Evolutionary conservation across 2,797 vertebrate genomes (phyloP).

Genomic region (Propithecus perrieri): DNA sequence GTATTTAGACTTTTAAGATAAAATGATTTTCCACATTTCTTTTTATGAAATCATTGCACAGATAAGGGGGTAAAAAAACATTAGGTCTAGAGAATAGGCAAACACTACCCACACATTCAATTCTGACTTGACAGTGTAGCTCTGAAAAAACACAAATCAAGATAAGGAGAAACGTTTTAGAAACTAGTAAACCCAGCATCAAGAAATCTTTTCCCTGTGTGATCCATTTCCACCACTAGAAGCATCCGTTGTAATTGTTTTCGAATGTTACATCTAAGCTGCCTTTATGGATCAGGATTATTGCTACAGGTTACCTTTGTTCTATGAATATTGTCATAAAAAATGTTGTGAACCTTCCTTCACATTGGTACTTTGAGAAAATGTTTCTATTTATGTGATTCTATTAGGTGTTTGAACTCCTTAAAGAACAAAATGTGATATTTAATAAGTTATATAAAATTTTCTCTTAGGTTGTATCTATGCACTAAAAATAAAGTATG

Average conservation of each 20-base stretch:
- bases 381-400: neutral
- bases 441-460: neutral
- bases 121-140: neutral
- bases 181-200: conserved; percentile 43
- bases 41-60: conserved; percentile 54
- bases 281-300: neutral
- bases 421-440: neutral
- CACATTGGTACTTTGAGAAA: neutral
- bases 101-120: conserved; percentile 34
- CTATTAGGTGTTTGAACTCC: neutral
- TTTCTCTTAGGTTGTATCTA: neutral
- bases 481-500: neutral
- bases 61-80: conserved; percentile 32
- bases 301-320: neutral
- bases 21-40: conserved; percentile 61
- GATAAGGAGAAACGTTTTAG: conserved; percentile 51
- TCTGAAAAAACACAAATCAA: conserved; percentile 60
- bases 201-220: conserved; percentile 10
- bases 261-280: neutral
- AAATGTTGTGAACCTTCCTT: neutral
- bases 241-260: neutral
- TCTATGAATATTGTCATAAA: neutral
- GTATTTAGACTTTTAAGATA: conserved; percentile 47
- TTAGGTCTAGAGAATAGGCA: conserved; percentile 47
- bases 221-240: neutral